Base-by-base conservation (phyloP, 1,140 invertebrate genomes). In the Gonatopus flavifemur region DNA sequence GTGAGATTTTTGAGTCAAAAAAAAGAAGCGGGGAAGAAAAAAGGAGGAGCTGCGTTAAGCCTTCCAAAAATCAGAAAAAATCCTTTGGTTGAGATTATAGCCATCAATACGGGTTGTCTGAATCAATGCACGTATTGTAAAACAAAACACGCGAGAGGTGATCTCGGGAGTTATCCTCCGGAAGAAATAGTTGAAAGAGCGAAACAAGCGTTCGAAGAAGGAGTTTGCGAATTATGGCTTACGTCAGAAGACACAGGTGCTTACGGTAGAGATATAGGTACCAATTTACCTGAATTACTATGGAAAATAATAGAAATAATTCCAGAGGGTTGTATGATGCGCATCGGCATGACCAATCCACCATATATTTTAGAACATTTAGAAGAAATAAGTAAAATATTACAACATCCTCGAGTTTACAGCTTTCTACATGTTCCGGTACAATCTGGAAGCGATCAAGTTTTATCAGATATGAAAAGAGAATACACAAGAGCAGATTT, bases 101-200 rank as follows among this genome's bases (percentile, higher is more conserved):
- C 97, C 0, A 97, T 99, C 12, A 98, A 95, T 73, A 98, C 94
- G 2, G 97, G 96, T 0, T 99, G 97, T 69, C 76, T 99, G 3
- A 99, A 99, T 79, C 92, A 98, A 60, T 99, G 97, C 71, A 98
- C 96, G 0, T 99, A 98, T 70, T 98, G 96, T 67, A 98, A 98
- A 76, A 99, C 96, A 0, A 98, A 98, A 72, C 94, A 97, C 77
- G 96, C 96, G 0, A 77, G 96, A 53, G 97, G 97, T 0, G 91
- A 98, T 69, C 72, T 99, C 1, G 94, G 91, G 0, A 98, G 94
- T 72, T 99, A 98, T 78, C 84, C 86, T 0, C 87, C 91, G 0
- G 86, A 89, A 45, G 88, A 93, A 74, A 92, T 94, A 20, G 83
- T 93, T 0, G 83, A 84, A 12, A 77, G 91, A 49, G 90, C 90